Conservation (phyloP, 2,797 vertebrate genomes). For the Scolopax bukidnonensis region DNA sequence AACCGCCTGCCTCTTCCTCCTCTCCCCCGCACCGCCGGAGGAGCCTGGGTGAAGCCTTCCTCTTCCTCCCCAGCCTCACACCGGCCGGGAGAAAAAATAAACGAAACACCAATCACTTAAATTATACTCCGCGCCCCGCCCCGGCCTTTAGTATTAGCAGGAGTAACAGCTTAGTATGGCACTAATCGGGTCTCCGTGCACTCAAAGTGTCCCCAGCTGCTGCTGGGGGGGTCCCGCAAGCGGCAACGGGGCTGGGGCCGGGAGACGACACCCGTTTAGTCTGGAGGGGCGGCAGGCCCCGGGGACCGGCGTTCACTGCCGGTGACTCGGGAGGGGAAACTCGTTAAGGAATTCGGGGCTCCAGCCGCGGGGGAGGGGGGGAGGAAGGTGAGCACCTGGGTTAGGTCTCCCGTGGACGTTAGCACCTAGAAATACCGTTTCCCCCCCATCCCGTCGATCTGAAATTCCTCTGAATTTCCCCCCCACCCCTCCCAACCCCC, state of each 20-base stretch:
- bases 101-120: rapidly evolving
- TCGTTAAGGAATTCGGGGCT: background rate
- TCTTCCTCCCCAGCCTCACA: background rate
- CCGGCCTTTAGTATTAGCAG: background rate
- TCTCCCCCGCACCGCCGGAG: background rate
- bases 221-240: background rate
- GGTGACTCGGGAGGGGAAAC: background rate
- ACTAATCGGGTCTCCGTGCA: background rate
- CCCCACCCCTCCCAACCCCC: no score
- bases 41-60: background rate
- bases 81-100: background rate
- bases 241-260: no score
- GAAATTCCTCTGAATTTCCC: background rate
- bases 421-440: background rate
- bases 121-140: background rate
- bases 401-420: background rate
- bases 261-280: background rate
- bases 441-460: background rate
- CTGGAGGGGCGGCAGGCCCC: background rate
- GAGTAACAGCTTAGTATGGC: background rate
- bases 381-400: background rate
- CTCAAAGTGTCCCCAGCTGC: background rate
- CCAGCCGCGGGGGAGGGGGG: background rate
- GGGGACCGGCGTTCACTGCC: background rate
- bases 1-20: background rate